phyloP scores from a whole-genome alignment of 2,888 invertebrate species.

The Xestia sexstrigata region DNA sequence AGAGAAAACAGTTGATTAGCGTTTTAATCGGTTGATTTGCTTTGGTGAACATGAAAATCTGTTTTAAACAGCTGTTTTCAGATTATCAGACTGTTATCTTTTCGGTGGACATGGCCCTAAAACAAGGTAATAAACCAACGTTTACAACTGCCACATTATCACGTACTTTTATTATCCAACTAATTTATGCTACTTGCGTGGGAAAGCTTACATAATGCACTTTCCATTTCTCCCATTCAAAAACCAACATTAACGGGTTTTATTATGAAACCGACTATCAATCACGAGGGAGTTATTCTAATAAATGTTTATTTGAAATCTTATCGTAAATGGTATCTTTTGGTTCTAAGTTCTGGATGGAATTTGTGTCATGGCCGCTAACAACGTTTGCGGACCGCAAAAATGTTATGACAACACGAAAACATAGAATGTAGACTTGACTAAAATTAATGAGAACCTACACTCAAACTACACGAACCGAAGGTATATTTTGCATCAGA shows the following conservation, averaged over 20 bases:
- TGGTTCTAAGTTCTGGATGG: constrained; percentile 52
- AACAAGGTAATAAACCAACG: constrained; percentile 22
- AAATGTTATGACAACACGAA: constrained; percentile 52
- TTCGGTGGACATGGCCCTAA: too few species aligned
- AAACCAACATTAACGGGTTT: constrained; percentile 29
- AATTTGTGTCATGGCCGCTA: constrained; percentile 70
- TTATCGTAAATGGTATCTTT: constrained; percentile 41
- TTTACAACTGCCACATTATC: constrained; percentile 46
- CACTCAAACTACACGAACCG: constrained; percentile 43
- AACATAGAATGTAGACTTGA: constrained; percentile 28
- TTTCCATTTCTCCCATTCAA: constrained; percentile 58
- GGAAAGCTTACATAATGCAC: constrained; percentile 54
- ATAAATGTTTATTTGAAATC: constrained; percentile 36
- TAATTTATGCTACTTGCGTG: constrained; percentile 51
- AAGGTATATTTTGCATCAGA: constrained; percentile 42
- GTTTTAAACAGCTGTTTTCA: too few species aligned
- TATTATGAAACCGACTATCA: constrained; percentile 17
- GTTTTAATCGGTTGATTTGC: too few species aligned
- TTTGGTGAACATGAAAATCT: too few species aligned
- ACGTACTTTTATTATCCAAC: constrained; percentile 46
- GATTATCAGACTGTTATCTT: too few species aligned
- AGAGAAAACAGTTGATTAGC: too few species aligned
- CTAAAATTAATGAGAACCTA: constrained; percentile 25
- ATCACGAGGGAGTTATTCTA: constrained; percentile 14
- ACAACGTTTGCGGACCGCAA: constrained; percentile 61